Base-by-base conservation (phyloP, 2,888 invertebrate genomes). In the Pyralis farinalis region DNA sequence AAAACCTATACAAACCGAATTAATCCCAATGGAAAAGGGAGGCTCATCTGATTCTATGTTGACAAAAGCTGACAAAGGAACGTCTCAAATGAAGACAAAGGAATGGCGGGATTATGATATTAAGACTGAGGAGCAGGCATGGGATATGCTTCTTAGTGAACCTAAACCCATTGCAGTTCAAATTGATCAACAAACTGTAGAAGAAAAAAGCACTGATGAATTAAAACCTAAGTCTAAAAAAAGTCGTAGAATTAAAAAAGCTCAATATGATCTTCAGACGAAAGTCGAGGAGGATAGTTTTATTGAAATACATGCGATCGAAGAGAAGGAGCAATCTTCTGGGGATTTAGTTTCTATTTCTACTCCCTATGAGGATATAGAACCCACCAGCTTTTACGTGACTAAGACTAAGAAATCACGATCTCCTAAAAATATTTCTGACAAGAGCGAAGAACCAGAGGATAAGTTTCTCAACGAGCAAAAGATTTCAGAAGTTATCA, bases 271-370 rank as follows among this genome's bases (percentile, higher is more conserved):
- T 12, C 47, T 56, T 25, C 69, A 71, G 38, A 47, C 65, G 7
- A 77, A 76, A 54, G 72, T 70, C 3, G 82, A 81, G 42, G 87
- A 85, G 39, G 83, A 88, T 37, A 86, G 84, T 49, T 88, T 88
- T 51, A 73, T 88, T 29, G 88, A 88, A 63, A 88, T 88, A 56
- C 88, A 87, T 46, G 77, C 82, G 0, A 87, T 88, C 27, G 85
- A 87, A 49, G 82, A 86, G 37, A 81, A 78, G 40, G 71, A 74
- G 28, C 71, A 74, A 39, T 55, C 56, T 12, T 69, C 69, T 28
- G 79, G 75, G 7, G 84, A 86, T 20, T 49, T 88, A 48, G 88
- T 88, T 3, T 78, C 85, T 5, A 86, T 88, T 47, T 85, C 87
- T 8, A 68, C 77, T 31, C 76, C 80, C 1, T 79, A 72, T 34